phyloP scores from a whole-genome alignment of 2,888 invertebrate genomes.

The Leptopilina syphax region DNA sequence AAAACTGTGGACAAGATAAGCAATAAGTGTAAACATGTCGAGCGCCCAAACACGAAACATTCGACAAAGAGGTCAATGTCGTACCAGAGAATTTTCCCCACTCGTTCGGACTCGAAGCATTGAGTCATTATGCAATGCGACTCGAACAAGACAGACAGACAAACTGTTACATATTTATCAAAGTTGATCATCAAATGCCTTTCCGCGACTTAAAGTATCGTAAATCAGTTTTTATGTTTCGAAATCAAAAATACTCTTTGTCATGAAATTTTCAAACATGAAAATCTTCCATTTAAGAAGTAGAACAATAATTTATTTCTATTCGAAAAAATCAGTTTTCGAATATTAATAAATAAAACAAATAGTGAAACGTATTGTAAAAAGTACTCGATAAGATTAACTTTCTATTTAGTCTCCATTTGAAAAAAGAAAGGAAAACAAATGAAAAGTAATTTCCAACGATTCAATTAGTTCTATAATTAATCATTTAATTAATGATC shows the following conservation, averaged over 20 bases:
- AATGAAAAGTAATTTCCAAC: background rate
- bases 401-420: background rate
- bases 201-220: background rate
- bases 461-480: background rate
- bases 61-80: conserved; percentile 50
- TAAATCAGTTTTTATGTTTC: conserved; percentile 1
- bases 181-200: conserved; percentile 7
- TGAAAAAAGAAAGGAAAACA: background rate
- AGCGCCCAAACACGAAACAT: conserved; percentile 29
- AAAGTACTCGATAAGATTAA: no score
- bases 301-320: no score
- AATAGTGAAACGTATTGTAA: no score
- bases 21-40: conserved; percentile 21
- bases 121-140: conserved; percentile 26
- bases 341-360: no score
- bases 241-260: background rate
- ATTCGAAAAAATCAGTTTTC: no score
- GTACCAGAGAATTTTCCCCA: conserved; percentile 29
- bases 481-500: background rate
- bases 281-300: no score
- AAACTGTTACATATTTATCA: conserved; percentile 28
- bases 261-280: no score
- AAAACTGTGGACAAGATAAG: conserved; percentile 4
- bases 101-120: conserved; percentile 43
- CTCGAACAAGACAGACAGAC: conserved; percentile 18